Evolutionary conservation across 1,140 invertebrate species (phyloP), one percentile per base, ranked within the genome.

Genomic region (Caerostris darwini): DNA sequence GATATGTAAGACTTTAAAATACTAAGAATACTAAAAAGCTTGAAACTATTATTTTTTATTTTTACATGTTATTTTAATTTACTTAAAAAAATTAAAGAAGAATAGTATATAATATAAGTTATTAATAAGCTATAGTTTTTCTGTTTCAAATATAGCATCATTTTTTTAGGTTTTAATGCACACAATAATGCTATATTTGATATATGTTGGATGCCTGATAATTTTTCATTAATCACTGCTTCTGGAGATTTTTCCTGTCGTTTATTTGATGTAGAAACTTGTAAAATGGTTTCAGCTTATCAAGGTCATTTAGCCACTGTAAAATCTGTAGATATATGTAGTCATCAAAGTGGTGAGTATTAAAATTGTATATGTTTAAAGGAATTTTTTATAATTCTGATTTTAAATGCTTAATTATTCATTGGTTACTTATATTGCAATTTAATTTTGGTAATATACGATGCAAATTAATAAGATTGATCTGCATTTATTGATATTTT

Each of bases 121-220:
- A 64, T 64, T 7, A 64, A 64, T 10, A 10, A 17, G 7, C 2
- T 64, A 10, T 64, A 17, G 61, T 64, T 64, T 17, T 64, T 64
- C 17, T 10, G 61, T 17, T 64, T 64, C 17, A 17, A 64, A 64
- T 17, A 64, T 64, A 64, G 7, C 17, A 34, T 86, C 12, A 34
- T 54, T 6, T 95, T 57, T 95, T 54, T 53, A 96, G 96, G 95
- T 67, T 96, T 96, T 95, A 96, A 97, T 95, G 98, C 97, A 77
- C 98, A 99, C 96, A 97, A 97, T 94, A 99, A 99, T 97, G 98
- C 98, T 17, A 97, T 99, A 19, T 99, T 98, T 96, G 98, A 99
- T 96, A 95, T 99, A 77, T 97, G 97, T 7, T 99, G 98, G 98
- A 97, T 97, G 96, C 97, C 97, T 6, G 96, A 97, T 2, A 96